Percentiles rank a stretch among this genome's conserved stretches.
phyloP scores from a whole-genome alignment of 2,888 invertebrate species.

The Pherbina coryleti region DNA sequence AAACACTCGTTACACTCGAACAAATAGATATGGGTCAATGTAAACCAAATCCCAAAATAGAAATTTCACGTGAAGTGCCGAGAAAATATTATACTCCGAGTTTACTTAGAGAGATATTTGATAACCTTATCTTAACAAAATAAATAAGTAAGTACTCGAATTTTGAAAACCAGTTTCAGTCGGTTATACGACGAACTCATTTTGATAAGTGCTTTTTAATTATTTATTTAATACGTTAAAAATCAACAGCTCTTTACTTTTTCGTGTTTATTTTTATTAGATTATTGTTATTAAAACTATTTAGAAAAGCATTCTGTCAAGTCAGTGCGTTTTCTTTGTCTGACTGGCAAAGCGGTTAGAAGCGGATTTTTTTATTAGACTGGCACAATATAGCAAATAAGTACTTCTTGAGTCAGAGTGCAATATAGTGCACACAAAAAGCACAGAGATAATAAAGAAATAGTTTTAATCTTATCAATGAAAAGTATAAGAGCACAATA shows the following conservation, averaged over 20 bases:
- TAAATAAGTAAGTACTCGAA: not conserved
- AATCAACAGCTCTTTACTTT: not conserved
- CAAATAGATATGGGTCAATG: no score
- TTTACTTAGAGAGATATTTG: no score
- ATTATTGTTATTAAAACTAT: not conserved
- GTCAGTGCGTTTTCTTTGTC: conserved; percentile 18
- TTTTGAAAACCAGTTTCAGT: conserved; percentile 53
- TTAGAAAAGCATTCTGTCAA: not conserved
- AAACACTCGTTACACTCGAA: no score
- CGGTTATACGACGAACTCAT: conserved; percentile 55
- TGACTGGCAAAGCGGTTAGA: not conserved
- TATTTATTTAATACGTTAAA: not conserved
- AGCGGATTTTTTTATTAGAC: not conserved
- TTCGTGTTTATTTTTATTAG: not conserved
- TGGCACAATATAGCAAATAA: not conserved
- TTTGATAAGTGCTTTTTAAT: conserved; percentile 50
- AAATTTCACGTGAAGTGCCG: not conserved
- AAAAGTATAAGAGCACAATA: no score
- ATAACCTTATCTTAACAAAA: not conserved
- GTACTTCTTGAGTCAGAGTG: not conserved
- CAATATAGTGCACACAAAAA: not conserved
- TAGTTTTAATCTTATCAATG: no score
- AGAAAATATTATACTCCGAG: not conserved
- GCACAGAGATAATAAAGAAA: no score
- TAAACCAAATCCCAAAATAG: not conserved